Evolutionary conservation across 1,140 invertebrate genomes (phyloP), one percentile per base, ranked within the genome.

Genomic region (Telenomus remus): DNA sequence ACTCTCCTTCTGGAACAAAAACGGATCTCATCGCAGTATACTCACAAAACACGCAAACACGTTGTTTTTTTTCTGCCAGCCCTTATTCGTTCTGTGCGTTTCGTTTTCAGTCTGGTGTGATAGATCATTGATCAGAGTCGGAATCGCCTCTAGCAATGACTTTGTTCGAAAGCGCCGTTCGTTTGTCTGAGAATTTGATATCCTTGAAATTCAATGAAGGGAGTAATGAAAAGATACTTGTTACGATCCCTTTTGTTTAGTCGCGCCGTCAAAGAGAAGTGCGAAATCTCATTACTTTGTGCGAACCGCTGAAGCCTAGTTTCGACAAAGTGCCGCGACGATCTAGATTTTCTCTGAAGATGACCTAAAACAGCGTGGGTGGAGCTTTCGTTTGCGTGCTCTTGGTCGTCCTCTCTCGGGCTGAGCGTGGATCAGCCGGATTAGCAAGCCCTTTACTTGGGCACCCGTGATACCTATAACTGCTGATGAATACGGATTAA

Each of bases 361-460:
- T 79, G 77, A 76, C 77, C 77, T 76, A 79, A 73, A 79, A 76
- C 73, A 55, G 77, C 73, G 60, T 61, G 63, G 73, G 69, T 47
- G 69, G 69, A 54, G 69, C 65, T 60, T 65, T 55, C 27, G 35
- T n/a, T 59, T 61, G 33, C 63, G 54, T 70, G 56, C 73, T 63
- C 59, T 69, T 56, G 63, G 34, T 64, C 69, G 59, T 68, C 65
- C 70, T 78, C 61, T 44, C 65, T 74, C 43, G 73, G n/a, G 70
- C 76, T 81, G 69, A 81, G 77, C 78, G 59, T 61, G 76, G 80
- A 81, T 81, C 51, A 81, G 76, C 78, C 80, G 78, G 80, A 79
- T 81, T 81, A 81, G 66, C 59, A 74, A 76, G 68, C 73, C 77
- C 73, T 69, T 79, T 79, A 69, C 72, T 72, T 51, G 65, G 34